Evolutionary conservation across 2,888 invertebrate genomes (phyloP).

Genomic region (Zygogramma bicolorata): DNA sequence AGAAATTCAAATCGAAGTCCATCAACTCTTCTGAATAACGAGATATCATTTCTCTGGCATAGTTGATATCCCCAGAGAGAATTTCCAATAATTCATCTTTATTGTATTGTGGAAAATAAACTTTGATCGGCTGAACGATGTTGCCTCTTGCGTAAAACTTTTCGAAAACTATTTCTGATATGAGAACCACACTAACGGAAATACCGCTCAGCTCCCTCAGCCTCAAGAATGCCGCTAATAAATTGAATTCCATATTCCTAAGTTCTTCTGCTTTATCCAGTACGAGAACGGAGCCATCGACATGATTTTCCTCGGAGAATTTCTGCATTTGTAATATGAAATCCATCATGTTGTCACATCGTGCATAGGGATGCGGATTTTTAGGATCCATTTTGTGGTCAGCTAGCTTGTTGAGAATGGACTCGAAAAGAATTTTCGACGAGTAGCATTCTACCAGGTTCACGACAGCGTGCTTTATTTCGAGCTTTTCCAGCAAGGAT

Average conservation of each 20-base stretch:
- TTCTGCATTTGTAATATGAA: slow-evolving; percentile 68
- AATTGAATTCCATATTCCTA: slow-evolving; percentile 78
- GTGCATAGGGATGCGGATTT: slow-evolving; percentile 65
- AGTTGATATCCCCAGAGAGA: slow-evolving; percentile 64
- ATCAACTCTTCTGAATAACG: slow-evolving; percentile 50
- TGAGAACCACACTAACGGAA: slow-evolving; percentile 81
- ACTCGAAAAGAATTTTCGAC: slow-evolving; percentile 81
- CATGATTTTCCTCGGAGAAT: slow-evolving; percentile 47
- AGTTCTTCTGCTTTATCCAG: slow-evolving; percentile 87
- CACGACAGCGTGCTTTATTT: slow-evolving; percentile 74
- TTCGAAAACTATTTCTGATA: slow-evolving; percentile 84
- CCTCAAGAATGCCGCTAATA: slow-evolving; percentile 79
- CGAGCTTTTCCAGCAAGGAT: slow-evolving; percentile 71
- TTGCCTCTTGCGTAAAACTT: slow-evolving; percentile 82
- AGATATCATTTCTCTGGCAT: slow-evolving; percentile 50
- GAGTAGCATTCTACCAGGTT: slow-evolving; percentile 89
- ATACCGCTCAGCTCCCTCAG: slow-evolving; percentile 79
- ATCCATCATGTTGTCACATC: slow-evolving; percentile 78
- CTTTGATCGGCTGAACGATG: slow-evolving; percentile 76
- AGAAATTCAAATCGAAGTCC: slow-evolving; percentile 70
- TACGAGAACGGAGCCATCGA: slow-evolving; percentile 75
- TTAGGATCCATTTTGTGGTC: slow-evolving; percentile 63
- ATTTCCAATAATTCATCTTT: slow-evolving; percentile 75
- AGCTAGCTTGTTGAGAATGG: slow-evolving; percentile 74
- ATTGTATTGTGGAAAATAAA: slow-evolving; percentile 86